Evolutionary conservation across 2,888 invertebrate species (phyloP).

Genomic region (Notodonta dromedarius): DNA sequence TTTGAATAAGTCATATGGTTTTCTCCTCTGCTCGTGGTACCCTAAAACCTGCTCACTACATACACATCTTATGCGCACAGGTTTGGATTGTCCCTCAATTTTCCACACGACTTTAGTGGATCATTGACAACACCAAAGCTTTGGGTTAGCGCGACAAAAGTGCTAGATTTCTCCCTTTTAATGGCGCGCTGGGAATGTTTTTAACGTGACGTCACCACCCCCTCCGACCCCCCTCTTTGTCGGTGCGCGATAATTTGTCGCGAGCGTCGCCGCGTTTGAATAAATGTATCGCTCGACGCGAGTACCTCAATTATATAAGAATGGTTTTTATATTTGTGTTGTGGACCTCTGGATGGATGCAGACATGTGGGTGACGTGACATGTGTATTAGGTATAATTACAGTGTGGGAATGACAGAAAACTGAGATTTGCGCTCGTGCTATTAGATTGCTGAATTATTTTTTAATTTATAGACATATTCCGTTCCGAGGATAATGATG

Average conservation of each 20-base stretch:
- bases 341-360: slow-evolving; percentile 10
- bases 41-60: slow-evolving; percentile 20
- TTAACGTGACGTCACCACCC: slow-evolving; percentile 46
- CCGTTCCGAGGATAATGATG: no score
- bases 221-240: slow-evolving; percentile 30
- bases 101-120: slow-evolving; percentile 37
- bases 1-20: background rate
- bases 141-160: slow-evolving; percentile 55
- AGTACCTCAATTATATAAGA: slow-evolving; percentile 36
- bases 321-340: slow-evolving; percentile 28
- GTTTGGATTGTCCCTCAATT: slow-evolving; percentile 41
- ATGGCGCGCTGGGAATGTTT: slow-evolving; percentile 64
- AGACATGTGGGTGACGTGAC: no score
- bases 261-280: slow-evolving; percentile 40
- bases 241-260: slow-evolving; percentile 39
- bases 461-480: no score
- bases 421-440: no score
- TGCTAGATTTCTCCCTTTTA: slow-evolving; percentile 52
- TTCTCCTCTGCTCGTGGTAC: slow-evolving; percentile 25
- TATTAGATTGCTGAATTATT: no score
- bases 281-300: slow-evolving; percentile 39
- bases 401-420: no score
- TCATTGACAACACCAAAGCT: slow-evolving; percentile 62
- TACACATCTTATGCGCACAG: slow-evolving; percentile 16
- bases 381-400: no score